Evolutionary conservation across 2,888 invertebrate genomes (phyloP).

Genomic region (Melinopterus prodromus): DNA sequence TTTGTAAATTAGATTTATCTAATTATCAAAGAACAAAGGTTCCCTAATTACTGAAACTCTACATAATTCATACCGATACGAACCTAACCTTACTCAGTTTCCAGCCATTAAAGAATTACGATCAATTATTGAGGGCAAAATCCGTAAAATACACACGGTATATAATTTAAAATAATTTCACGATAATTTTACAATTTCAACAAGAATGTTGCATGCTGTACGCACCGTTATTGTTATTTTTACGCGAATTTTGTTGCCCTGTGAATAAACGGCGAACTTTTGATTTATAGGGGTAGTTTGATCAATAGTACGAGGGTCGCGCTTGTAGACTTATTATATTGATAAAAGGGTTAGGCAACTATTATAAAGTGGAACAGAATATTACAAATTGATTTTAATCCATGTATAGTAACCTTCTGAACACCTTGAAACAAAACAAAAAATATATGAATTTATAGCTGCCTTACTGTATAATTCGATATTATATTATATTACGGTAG

Average conservation of each 20-base stretch:
- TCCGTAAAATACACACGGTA: neutral
- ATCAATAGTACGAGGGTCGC: neutral
- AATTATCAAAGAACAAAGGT: neutral
- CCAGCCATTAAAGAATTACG: neutral
- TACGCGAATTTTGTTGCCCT: neutral
- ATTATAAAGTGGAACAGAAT: neutral
- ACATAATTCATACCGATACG: neutral
- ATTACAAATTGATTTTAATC: neutral
- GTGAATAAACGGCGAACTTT: neutral
- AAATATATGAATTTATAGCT: too few relatives aligned
- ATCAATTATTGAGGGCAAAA: constrained; percentile 4
- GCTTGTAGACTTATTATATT: constrained; percentile 4
- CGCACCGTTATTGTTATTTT: neutral
- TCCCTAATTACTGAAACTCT: neutral
- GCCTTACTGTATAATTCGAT: neutral
- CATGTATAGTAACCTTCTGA: neutral
- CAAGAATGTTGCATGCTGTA: neutral
- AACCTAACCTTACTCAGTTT: neutral
- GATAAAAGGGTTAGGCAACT: neutral
- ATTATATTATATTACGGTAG: neutral
- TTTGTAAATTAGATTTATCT: neutral
- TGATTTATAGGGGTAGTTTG: neutral
- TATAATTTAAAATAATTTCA: neutral
- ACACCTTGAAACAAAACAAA: too few relatives aligned
- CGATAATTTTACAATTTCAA: neutral